Base-by-base conservation (phyloP, 64 coral and sea anemone genomes). In the Orbicella faveolata region DNA sequence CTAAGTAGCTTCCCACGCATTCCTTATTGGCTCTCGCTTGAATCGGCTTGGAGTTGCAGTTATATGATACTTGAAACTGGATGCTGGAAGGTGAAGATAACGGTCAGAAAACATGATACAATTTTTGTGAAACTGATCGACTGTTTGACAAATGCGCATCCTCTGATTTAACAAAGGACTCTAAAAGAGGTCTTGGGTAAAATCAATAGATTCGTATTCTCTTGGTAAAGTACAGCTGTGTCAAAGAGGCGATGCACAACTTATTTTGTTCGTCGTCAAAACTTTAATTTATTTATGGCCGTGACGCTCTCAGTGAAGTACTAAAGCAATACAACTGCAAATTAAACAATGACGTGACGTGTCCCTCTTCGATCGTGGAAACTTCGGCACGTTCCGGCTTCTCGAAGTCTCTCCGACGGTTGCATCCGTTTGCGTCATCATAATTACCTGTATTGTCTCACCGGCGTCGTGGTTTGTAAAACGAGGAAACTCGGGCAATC, bases 391-490 rank as follows among this genome's bases (percentile, higher is more conserved):
- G 37, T 85, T 69, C 65, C 61, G 82, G 6, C 7, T 23, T 85
- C 65, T 72, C 82, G 82, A 73, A 73, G 63, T 52, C n/a, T 85
- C 39, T 72, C 55, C 55, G 55, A n/a, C 82, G 64, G 73, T 13
- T 17, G 39, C 36, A 52, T 72, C 82, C 82, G 82, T 11, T 85
- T 85, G 65, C 82, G 82, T 85, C 82, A 72, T 52, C 65, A n/a
- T 73, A 83, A 69, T 67, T 83, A 34, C 36, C 36, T 64, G 26
- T 55, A 26, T 64, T 82, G 19, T 76, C 51, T 76, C 36, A n/a
- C n/a, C n/a, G 54, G 14, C 41, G 76, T 48, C 41, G 41, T 19
- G 21, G 12, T 53, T n/a, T 30, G 30, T 30, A 19, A 26, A 80
- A 61, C 34, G n/a, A 11, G 17, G 75, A 76, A 76, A 11, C 39